Percentiles rank a stretch among this genome's conserved stretches.
phyloP scores from a whole-genome alignment of 1,140 invertebrate species.

The Proales similis region DNA sequence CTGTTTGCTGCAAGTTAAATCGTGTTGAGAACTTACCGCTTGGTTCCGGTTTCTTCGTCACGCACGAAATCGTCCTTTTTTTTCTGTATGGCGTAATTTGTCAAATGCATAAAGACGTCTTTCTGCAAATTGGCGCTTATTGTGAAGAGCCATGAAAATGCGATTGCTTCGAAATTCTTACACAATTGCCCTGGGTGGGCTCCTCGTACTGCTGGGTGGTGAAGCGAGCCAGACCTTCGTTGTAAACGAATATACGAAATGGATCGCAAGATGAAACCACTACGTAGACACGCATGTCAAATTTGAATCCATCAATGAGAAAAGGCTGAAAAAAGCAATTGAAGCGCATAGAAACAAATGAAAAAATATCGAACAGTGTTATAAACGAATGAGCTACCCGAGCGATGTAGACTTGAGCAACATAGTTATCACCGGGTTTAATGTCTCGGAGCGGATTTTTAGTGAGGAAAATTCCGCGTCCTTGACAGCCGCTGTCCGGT shows the following conservation, averaged over 20 bases:
- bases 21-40: too few species aligned
- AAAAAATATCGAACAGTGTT: not conserved
- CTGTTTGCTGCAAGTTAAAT: constrained; percentile 25
- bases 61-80: constrained; percentile 66
- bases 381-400: not conserved
- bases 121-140: constrained; percentile 43
- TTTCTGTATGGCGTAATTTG: constrained; percentile 55
- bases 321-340: constrained; percentile 51
- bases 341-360: constrained; percentile 35
- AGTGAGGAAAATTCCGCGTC: constrained; percentile 73
- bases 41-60: constrained; percentile 68
- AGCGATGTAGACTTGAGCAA: constrained; percentile 36
- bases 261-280: constrained; percentile 56
- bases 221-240: constrained; percentile 61
- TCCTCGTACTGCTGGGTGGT: constrained; percentile 75
- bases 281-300: constrained; percentile 55
- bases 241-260: constrained; percentile 52
- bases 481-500: constrained; percentile 76
- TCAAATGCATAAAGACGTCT: constrained; percentile 55
- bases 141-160: not conserved
- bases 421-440: constrained; percentile 54
- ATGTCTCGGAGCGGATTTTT: constrained; percentile 68
- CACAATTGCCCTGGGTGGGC: constrained; percentile 57
- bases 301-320: constrained; percentile 57
- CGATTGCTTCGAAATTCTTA: constrained; percentile 15